Percentiles rank a stretch among this genome's conserved stretches.
phyloP scores from a whole-genome alignment of 2,888 invertebrate genomes.

The Nemoura dubitans region DNA sequence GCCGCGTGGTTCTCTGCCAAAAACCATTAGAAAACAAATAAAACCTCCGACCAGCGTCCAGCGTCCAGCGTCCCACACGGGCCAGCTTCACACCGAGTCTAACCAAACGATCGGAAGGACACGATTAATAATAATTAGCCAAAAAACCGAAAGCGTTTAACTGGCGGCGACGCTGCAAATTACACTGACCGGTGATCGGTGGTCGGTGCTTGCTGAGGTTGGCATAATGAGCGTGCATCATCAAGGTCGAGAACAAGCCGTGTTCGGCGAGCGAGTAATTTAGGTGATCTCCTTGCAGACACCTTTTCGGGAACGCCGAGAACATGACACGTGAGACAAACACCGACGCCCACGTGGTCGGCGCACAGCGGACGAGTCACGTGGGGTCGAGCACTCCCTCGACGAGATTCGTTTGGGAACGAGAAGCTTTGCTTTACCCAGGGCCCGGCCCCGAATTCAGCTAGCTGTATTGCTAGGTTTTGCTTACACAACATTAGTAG shows the following conservation, averaged over 20 bases:
- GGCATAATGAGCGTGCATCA: not conserved
- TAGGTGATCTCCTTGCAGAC: not conserved
- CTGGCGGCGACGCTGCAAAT: not conserved
- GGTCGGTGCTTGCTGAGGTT: not conserved
- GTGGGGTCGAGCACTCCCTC: not conserved
- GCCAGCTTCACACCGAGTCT: not conserved
- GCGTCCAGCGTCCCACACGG: not conserved
- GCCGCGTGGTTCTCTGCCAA: not conserved
- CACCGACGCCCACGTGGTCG: not conserved
- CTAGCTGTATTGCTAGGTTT: not conserved
- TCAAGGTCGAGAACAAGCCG: not conserved
- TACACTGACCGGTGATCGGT: conserved; percentile 3
- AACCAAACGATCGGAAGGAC: not conserved
- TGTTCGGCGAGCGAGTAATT: not conserved
- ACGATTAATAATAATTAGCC: conserved; percentile 34
- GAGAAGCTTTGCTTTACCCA: not conserved
- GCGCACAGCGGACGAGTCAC: not conserved
- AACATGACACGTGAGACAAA: not conserved
- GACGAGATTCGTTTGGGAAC: not conserved
- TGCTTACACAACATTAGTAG: not conserved
- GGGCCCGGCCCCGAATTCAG: not conserved
- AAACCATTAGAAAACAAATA: not conserved
- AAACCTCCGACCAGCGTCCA: not conserved
- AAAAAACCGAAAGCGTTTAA: conserved; percentile 23
- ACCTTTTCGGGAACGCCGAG: not conserved